phyloP scores from a whole-genome alignment of 2,113 vertebrate species.

The Forbesichthys papilliferus region DNA sequence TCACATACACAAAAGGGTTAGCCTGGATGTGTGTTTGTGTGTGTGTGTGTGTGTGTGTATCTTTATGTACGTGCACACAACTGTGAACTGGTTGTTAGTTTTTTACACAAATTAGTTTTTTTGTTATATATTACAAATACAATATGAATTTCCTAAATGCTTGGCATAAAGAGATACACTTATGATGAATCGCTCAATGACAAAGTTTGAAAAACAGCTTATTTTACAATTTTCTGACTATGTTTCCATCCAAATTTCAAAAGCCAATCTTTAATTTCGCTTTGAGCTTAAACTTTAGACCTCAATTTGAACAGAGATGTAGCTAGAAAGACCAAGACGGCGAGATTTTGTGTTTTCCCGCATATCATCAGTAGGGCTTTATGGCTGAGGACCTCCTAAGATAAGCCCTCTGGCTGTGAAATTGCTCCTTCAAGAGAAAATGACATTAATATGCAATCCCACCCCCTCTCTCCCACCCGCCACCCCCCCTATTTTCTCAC shows the following conservation, averaged over 20 bases:
- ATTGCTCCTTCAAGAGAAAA: constrained; percentile 74
- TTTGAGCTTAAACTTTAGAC: background rate
- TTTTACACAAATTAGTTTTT: too few relatives aligned
- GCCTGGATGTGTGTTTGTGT: too few relatives aligned
- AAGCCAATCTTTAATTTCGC: too few relatives aligned
- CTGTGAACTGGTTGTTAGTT: background rate
- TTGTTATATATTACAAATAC: background rate
- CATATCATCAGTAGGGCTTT: constrained; percentile 66
- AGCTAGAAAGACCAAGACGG: constrained; percentile 27
- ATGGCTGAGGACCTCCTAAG: constrained; percentile 68
- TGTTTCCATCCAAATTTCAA: too few relatives aligned
- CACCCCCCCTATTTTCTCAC: background rate
- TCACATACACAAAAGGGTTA: too few relatives aligned
- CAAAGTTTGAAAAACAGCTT: too few relatives aligned
- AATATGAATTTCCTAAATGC: background rate
- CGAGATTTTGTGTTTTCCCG: constrained; percentile 32
- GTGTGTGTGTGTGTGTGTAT: too few relatives aligned
- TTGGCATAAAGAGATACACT: too few relatives aligned
- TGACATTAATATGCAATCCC: constrained; percentile 72
- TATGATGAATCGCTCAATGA: too few relatives aligned
- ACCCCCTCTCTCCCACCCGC: constrained; percentile 33
- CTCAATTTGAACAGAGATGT: background rate
- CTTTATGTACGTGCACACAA: too few relatives aligned
- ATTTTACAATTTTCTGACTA: too few relatives aligned
- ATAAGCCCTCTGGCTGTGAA: constrained; percentile 73